These are phyloP conservation scores for Porites rus DNA, from an alignment of 92 coral and sea anemone species.

Conservation along the genomic window DNA sequence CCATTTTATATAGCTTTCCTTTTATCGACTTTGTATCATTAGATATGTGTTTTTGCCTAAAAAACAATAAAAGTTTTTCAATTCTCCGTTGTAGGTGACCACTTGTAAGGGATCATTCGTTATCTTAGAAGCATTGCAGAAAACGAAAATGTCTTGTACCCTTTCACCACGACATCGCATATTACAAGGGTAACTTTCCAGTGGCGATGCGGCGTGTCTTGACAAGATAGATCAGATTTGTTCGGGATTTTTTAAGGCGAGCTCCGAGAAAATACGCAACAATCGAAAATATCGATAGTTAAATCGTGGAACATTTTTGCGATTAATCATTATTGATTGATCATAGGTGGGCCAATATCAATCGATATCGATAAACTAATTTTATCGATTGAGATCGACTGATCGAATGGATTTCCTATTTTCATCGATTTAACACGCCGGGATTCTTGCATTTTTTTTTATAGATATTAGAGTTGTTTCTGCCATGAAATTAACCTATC, in stretches of 20 bases:
- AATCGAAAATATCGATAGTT: neutral
- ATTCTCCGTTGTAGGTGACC: too few relatives aligned
- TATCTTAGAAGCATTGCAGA: too few relatives aligned
- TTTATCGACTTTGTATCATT: neutral
- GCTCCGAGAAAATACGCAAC: slow-evolving; percentile 5
- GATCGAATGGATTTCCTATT: neutral
- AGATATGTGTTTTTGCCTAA: neutral
- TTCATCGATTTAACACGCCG: neutral
- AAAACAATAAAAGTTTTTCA: too few relatives aligned
- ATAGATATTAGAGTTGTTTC: neutral
- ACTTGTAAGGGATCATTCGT: too few relatives aligned
- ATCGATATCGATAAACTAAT: neutral
- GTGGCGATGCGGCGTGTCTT: too few relatives aligned
- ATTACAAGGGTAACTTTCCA: too few relatives aligned
- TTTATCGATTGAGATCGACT: slow-evolving; percentile 3
- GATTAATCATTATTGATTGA: slow-evolving; percentile 1
- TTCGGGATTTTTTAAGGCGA: neutral
- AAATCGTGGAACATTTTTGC: neutral
- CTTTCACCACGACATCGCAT: too few relatives aligned
- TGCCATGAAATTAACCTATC: neutral
- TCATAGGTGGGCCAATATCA: slow-evolving; percentile 1
- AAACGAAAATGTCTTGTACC: too few relatives aligned
- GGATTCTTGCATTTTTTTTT: neutral
- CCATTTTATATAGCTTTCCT: slow-evolving; percentile 2
- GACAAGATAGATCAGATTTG: neutral